Evolutionary conservation across 2,888 invertebrate species (phyloP).

Genomic region (Agrotis clavis): DNA sequence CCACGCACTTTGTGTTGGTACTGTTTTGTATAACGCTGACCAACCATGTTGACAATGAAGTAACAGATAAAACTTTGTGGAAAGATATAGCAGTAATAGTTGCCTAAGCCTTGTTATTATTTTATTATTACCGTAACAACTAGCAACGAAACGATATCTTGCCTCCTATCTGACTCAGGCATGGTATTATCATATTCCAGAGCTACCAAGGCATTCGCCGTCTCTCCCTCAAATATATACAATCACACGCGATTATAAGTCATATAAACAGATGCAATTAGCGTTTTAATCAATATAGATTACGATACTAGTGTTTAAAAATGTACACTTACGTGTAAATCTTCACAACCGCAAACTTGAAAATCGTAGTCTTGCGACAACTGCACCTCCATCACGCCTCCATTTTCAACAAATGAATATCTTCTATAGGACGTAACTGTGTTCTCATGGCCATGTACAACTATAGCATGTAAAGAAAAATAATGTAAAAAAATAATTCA

Average conservation of each 20-base stretch:
- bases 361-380: constrained; percentile 85
- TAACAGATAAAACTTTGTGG: constrained; percentile 61
- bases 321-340: constrained; percentile 79
- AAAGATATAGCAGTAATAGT: constrained; percentile 43
- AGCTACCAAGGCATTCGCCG: constrained; percentile 80
- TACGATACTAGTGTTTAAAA: constrained; percentile 76
- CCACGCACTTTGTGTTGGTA: constrained; percentile 60
- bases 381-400: constrained; percentile 87
- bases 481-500: constrained; percentile 18
- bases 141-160: constrained; percentile 41
- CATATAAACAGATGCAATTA: constrained; percentile 67
- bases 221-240: constrained; percentile 89
- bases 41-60: constrained; percentile 72
- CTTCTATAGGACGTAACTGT: constrained; percentile 75
- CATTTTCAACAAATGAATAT: constrained; percentile 91
- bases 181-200: constrained; percentile 79
- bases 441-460: constrained; percentile 64
- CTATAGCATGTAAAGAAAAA: constrained; percentile 65
- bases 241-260: constrained; percentile 69
- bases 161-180: constrained; percentile 69
- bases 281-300: constrained; percentile 74
- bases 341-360: constrained; percentile 84
- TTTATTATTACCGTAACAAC: constrained; percentile 43
- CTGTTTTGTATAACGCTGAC: constrained; percentile 76
- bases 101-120: constrained; percentile 53